Evolutionary conservation across 1,140 invertebrate species (phyloP), one percentile per base, ranked within the genome.

Genomic region (Bombus superbus): DNA sequence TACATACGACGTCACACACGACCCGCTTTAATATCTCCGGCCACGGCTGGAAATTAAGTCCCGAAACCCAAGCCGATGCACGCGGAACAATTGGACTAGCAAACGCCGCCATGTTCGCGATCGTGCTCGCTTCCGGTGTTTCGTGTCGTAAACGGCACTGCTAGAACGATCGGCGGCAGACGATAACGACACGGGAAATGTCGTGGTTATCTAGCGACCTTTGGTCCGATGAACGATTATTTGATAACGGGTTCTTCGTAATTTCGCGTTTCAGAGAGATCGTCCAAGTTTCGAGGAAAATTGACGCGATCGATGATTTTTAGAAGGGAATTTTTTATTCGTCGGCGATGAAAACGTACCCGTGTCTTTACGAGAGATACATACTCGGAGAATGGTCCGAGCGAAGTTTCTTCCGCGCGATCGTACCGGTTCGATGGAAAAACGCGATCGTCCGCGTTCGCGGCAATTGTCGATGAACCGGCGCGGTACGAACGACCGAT

Each of bases 1-100:
- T 94, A 94, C 93, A 94, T 94, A 94, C 94, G 92, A 94, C 92
- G 92, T 94, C 93, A 94, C 92, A 94, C 91, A 90, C 92, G 88
- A 88, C 89, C 88, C 90, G 91, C 93, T 94, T 93, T 94, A 94
- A 94, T 93, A 94, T 93, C 92, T 91, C 92, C 89, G 91, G 90
- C 89, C 92, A 88, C 88, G 88, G 90, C 91, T 94, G 93, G 92
- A 94, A 94, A 94, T 94, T 94, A 94, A 94, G 92, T 93, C 90
- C 89, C 77, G 84, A 88, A 88, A 88, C 72, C 89, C 81, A 76
- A 85, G 75, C 83, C 87, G 81, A 89, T 88, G 81, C 81, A 69
- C 62, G 83, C 84, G n/a, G 82, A 81, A 90, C 86, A 87, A 85
- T 88, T 69, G 86, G 64, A 88, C 81, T 53, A 83, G 85, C 86